Base-by-base conservation (phyloP, 2,113 vertebrate genomes). In the Pungitius pungitius region DNA sequence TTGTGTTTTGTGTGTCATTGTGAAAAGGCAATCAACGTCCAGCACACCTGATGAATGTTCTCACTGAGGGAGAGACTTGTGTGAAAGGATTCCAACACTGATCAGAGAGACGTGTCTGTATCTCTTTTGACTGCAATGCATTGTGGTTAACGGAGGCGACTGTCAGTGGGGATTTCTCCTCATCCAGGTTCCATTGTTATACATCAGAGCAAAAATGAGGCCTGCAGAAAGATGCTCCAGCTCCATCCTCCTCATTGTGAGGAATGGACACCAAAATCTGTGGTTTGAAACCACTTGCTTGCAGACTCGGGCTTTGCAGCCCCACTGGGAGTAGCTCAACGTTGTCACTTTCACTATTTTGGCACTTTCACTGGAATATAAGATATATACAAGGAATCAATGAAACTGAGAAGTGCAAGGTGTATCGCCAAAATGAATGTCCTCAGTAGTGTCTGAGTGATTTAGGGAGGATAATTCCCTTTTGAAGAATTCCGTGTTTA, bases 331-430 rank as follows among this genome's bases (percentile, higher is more conserved):
- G 78, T 58, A 57, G 37, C 80, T 81, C 47, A 5, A n/a, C 7
- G 18, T 14, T 5, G 18, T 77, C 61, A 80, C 77, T 80, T 77
- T 82, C 35, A 67, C 73, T 80, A 77, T 82, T 83, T 83, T 83
- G 79, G 81, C 77, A 2, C 47, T 18, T 79, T 69, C 6, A 59
- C 27, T 80, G 77, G 77, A 86, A 86, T 82, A 81, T 79, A 57
- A 80, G 6, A 54, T 14, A 81, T 77, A 73, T 64, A 85, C 79
- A 83, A 71, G 37, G 71, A 84, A 77, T 88, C 80, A 85, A 82
- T 77, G 82, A 89, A 78, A 82, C 64, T 30, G 76, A 87, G 82
- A 83, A 77, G 60, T 74, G 70, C 69, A 80, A 87, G 71, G 83
- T 80, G 69, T n/a, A n/a, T 69, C 80, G 73, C 80, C 85, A 83